Percentiles rank a stretch among this genome's conserved stretches.
Evolutionary conservation across 2,113 vertebrate genomes (phyloP).

Genomic region (Labeo rohita): DNA sequence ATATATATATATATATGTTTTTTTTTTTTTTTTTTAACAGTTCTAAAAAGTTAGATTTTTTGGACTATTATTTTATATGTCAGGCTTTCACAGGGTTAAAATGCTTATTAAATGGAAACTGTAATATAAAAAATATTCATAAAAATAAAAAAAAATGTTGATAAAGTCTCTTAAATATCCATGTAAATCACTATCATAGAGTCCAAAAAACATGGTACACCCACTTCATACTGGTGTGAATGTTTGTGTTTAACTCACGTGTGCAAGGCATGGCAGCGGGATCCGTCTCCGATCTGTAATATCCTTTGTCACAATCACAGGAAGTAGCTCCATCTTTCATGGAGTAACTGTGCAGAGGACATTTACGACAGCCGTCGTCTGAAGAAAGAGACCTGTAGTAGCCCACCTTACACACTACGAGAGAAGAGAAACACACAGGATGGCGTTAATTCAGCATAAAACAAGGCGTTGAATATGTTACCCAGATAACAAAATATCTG

Average conservation of each 20-base stretch:
- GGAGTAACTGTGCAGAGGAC: slow-evolving; percentile 94
- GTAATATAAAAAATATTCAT: neutral
- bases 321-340: slow-evolving; percentile 92
- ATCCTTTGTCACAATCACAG: slow-evolving; percentile 92
- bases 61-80: neutral
- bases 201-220: neutral
- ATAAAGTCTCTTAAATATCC: neutral
- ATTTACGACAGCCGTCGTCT: slow-evolving; percentile 89
- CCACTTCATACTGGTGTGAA: neutral
- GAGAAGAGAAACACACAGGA: slow-evolving; percentile 9
- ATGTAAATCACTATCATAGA: neutral
- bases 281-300: slow-evolving; percentile 90
- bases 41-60: too few species aligned
- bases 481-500: neutral
- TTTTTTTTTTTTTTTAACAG: too few species aligned
- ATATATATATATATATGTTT: too few species aligned
- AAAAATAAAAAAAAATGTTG: neutral
- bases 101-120: neutral
- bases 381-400: slow-evolving; percentile 93
- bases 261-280: slow-evolving; percentile 95
- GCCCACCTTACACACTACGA: slow-evolving; percentile 92
- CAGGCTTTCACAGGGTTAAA: neutral
- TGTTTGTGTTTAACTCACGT: slow-evolving; percentile 70
- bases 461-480: neutral
- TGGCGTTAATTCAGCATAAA: neutral